Base-by-base conservation (phyloP, 2,113 vertebrate genomes). In the Pogonocichla stellata region DNA sequence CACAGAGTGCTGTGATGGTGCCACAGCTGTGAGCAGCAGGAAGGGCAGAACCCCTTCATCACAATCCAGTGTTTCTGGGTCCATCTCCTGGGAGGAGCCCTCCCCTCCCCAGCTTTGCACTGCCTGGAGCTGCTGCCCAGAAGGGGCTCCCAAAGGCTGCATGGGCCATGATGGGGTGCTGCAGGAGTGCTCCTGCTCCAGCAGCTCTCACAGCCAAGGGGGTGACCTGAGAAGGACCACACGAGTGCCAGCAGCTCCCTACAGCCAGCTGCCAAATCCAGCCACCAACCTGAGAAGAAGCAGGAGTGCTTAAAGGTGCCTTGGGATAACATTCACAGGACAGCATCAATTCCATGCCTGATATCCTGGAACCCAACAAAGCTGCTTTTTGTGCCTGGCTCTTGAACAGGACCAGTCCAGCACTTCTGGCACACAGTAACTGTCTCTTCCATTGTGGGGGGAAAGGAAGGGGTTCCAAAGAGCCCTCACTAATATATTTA, bases 101-200 rank as follows among this genome's bases (percentile, higher is more conserved):
- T 70, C 14, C 43, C 45, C 17, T 72, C 33, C 70, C 65, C 26
- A 17, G 14, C 56, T 70, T 23, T 38, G 50, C 8, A 24, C 10
- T n/a, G 31, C 2, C 1, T 34, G 36, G 40, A 54, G 86, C 34
- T 22, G 25, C 31, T 57, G 40, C 20, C 34, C 65, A 33, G 65
- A 28, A 10, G 4, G 51, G 19, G 3, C 66, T 67, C 43, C n/a
- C 53, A 19, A 8, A 33, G 42, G 28, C 34, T 48, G 71, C n/a
- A 50, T 56, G 19, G 3, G 28, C 75, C 28, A 2, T 13, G 1
- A 1, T 0, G 1, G 36, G 38, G 3, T 7, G 7, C 31, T 64
- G 66, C 34, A 50, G 43, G 22, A 50, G 8, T 28, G 6, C 45
- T 38, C 6, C 15, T 7, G 19, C 45, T 83, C 51, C 71, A 40